Percentiles rank a stretch among this genome's conserved stretches.
These are phyloP conservation scores for Drosophila ezoana DNA, from an alignment of 2,888 invertebrate species.

Conservation along the genomic window DNA sequence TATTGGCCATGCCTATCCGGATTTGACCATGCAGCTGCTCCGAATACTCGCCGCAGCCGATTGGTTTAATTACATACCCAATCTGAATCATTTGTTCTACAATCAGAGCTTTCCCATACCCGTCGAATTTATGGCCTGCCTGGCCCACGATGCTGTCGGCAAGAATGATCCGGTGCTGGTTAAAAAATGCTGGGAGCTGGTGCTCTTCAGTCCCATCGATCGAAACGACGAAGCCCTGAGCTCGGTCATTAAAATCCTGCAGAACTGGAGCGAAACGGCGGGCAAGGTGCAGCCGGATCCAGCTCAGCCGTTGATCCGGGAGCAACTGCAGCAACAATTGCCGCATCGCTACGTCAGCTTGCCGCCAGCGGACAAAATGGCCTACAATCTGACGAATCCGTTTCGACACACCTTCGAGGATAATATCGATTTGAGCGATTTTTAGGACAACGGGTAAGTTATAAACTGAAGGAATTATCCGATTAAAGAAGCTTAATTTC, in stretches of 20 bases:
- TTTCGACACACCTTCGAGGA: neutral
- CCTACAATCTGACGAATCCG: neutral
- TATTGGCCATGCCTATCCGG: neutral
- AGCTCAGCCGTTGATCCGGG: too few relatives aligned
- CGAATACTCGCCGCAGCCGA: conserved; percentile 31
- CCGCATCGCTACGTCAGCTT: neutral
- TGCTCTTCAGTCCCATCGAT: conserved; percentile 16
- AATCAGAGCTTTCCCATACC: conserved; percentile 33
- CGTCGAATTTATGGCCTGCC: neutral
- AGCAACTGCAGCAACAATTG: neutral
- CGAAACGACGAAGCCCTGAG: neutral
- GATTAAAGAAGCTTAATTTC: too few relatives aligned
- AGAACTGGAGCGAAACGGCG: neutral
- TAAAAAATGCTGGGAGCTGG: conserved; percentile 1
- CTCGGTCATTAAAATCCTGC: neutral
- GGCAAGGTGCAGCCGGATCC: too few relatives aligned
- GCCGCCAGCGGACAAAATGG: neutral
- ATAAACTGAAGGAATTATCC: neutral
- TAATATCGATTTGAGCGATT: neutral
- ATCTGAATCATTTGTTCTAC: conserved; percentile 22
- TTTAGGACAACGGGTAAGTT: conserved; percentile 8
- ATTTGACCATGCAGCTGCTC: conserved; percentile 24
- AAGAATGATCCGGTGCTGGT: conserved; percentile 3
- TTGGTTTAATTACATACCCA: conserved; percentile 46
- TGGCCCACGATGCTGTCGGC: conserved; percentile 12